A percentile compares a stretch with the other conserved stretches of the same genome.
Conservation (phyloP, 2,888 invertebrate species). For the Endomychus coccineus region DNA sequence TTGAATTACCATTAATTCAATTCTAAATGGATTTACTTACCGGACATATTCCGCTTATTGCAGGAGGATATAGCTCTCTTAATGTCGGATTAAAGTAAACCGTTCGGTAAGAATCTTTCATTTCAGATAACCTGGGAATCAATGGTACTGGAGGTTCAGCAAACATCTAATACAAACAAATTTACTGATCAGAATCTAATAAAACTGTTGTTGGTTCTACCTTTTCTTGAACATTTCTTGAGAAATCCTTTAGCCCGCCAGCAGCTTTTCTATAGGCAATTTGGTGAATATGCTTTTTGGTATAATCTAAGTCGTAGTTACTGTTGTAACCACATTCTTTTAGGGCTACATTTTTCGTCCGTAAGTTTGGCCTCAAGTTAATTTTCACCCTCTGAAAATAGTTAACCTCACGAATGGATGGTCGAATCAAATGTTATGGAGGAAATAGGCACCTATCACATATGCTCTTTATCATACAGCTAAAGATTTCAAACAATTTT, state of each 20-base stretch:
- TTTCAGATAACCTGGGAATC: constrained; percentile 28
- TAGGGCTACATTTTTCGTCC: constrained; percentile 25
- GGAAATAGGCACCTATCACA: too few relatives aligned
- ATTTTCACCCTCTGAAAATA: constrained; percentile 33
- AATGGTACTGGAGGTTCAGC: constrained; percentile 32
- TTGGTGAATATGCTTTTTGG: constrained; percentile 23
- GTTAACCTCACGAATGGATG: too few relatives aligned
- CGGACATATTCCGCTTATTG: constrained; percentile 29
- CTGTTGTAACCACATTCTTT: constrained; percentile 28
- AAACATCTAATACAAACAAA: constrained; percentile 26
- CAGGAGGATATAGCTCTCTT: constrained; percentile 28
- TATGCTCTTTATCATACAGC: too few relatives aligned
- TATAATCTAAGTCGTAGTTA: constrained; percentile 23
- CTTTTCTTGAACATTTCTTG: constrained; percentile 32
- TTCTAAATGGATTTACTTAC: too few relatives aligned
- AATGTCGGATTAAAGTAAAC: constrained; percentile 15
- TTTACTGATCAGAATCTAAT: constrained; percentile 1
- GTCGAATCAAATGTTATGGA: too few relatives aligned
- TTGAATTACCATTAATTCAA: too few relatives aligned
- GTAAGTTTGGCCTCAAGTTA: constrained; percentile 26
- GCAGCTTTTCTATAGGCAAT: constrained; percentile 18
- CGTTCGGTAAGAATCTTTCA: constrained; percentile 31
- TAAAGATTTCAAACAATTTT: too few relatives aligned
- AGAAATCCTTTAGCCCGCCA: constrained; percentile 21
- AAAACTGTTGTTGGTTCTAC: constrained; percentile 5